Conservation (phyloP, 2,888 invertebrate genomes). For the Anoplius nigerrimus region DNA sequence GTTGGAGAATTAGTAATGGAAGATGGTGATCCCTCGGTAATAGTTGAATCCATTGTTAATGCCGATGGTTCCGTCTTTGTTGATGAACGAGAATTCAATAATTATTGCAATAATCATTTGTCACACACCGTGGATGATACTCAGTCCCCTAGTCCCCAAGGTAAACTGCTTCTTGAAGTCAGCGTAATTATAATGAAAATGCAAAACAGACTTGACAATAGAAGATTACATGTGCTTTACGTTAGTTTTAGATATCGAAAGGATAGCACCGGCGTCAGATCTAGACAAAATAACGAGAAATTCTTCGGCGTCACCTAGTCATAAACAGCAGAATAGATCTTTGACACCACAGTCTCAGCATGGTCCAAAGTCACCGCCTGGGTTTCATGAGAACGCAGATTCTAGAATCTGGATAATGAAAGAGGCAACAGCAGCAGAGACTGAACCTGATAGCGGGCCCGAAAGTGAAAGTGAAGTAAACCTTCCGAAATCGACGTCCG, state of each 20-base stretch:
- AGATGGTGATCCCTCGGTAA: slow-evolving; percentile 70
- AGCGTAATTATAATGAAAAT: background rate
- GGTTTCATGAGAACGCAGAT: slow-evolving; percentile 56
- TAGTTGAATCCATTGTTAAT: slow-evolving; percentile 70
- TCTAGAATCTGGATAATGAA: slow-evolving; percentile 67
- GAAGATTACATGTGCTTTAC: slow-evolving; percentile 13
- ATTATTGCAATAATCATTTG: slow-evolving; percentile 65
- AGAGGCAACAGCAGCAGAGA: slow-evolving; percentile 47
- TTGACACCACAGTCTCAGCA: slow-evolving; percentile 47
- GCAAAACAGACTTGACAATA: background rate
- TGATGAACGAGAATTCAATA: slow-evolving; percentile 68
- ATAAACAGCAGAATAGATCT: slow-evolving; percentile 42
- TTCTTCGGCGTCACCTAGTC: slow-evolving; percentile 39
- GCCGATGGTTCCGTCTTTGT: slow-evolving; percentile 70
- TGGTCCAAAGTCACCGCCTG: slow-evolving; percentile 48
- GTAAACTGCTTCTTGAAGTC: slow-evolving; percentile 39
- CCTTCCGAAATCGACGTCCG: slow-evolving; percentile 29
- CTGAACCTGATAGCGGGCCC: slow-evolving; percentile 57
- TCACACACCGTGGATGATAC: slow-evolving; percentile 56
- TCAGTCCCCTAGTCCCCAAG: slow-evolving; percentile 59
- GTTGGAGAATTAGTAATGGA: slow-evolving; percentile 71
- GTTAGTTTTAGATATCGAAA: slow-evolving; percentile 63
- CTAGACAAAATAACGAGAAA: slow-evolving; percentile 54
- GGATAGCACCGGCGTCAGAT: slow-evolving; percentile 50
- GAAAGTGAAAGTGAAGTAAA: slow-evolving; percentile 53